Percentiles rank a stretch among this genome's conserved stretches.
Evolutionary conservation across 2,888 invertebrate genomes (phyloP).

Genomic region (Mechanitis messenoides): DNA sequence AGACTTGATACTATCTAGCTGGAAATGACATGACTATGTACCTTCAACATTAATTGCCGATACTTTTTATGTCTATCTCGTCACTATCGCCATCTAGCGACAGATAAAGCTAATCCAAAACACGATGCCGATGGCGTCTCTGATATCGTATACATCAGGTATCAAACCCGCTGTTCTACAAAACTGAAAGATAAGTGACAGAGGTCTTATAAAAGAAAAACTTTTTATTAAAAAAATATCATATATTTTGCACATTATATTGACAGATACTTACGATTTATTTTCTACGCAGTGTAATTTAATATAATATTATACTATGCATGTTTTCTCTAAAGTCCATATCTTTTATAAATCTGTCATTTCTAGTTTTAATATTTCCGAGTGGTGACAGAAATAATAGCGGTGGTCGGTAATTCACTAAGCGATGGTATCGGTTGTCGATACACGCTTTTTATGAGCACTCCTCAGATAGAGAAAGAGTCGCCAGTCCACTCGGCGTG

Average conservation of each 20-base stretch:
- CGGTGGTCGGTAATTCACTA: slow-evolving; percentile 61
- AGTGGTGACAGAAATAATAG: slow-evolving; percentile 55
- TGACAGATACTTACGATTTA: no score
- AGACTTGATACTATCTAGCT: slow-evolving; percentile 42
- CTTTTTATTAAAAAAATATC: no score
- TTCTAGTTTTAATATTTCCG: slow-evolving; percentile 42
- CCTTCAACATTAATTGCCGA: slow-evolving; percentile 33
- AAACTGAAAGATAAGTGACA: background rate
- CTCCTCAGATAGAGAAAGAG: slow-evolving; percentile 55
- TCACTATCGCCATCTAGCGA: slow-evolving; percentile 21
- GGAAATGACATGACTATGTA: slow-evolving; percentile 45
- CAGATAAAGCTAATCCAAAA: slow-evolving; percentile 15
- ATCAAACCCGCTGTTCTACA: background rate
- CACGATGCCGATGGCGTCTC: background rate
- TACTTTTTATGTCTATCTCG: slow-evolving; percentile 32
- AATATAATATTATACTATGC: no score
- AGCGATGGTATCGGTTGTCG: slow-evolving; percentile 68
- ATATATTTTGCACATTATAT: no score
- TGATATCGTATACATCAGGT: background rate
- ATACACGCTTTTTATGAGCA: slow-evolving; percentile 69
- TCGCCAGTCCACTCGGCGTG: slow-evolving; percentile 39
- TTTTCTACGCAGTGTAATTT: background rate
- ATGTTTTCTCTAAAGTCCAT: no score
- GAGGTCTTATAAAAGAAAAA: background rate
- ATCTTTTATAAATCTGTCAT: slow-evolving; percentile 8